Evolutionary conservation across 2,113 vertebrate genomes (phyloP), one percentile per base, ranked within the genome.

Genomic region (Pagrus major): DNA sequence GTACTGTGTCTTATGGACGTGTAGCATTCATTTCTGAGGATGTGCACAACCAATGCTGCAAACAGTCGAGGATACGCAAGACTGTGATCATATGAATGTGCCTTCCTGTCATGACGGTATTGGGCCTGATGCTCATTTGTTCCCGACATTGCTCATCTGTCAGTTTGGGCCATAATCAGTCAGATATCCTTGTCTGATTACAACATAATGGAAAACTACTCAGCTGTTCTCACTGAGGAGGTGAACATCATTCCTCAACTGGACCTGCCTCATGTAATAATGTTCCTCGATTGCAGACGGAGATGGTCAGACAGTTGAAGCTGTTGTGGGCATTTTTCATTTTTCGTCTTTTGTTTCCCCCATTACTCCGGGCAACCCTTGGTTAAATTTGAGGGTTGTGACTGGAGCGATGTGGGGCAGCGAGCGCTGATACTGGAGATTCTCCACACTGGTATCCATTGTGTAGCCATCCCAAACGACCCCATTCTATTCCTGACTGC

Each of bases 401-500:
- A 78, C 71, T 29, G 51, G 9, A 54, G 71, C 41, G 56, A 76
- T 71, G 27, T 61, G 68, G 78, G 75, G 61, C 76, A 76, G 27
- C 21, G 29, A 63, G 61, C 20, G 29, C 49, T 35, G 80, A 75
- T 37, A 42, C 46, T 64, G 46, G 70, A 77, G 54, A 47, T 67
- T 67, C 77, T 65, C 46, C 78, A 85, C 75, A 84, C 80, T 83
- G 71, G 58, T 61, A 63, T 23, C 75, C 77, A 85, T 88, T 88
- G 88, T 89, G 80, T 64, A 79, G 67, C 56, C 73, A 71, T 78
- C 81, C 68, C 44, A 68, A 61, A 86, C 31, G 44, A 76, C 82
- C 63, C 86, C 31, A 29, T 61, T 86, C 88, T 91, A 85, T 92
- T 89, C 81, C 77, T 76, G 72, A 56, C 76, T 67, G 64, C 20